Evolutionary conservation across 2,113 vertebrate species (phyloP).

Genomic region (Merops nubicus): DNA sequence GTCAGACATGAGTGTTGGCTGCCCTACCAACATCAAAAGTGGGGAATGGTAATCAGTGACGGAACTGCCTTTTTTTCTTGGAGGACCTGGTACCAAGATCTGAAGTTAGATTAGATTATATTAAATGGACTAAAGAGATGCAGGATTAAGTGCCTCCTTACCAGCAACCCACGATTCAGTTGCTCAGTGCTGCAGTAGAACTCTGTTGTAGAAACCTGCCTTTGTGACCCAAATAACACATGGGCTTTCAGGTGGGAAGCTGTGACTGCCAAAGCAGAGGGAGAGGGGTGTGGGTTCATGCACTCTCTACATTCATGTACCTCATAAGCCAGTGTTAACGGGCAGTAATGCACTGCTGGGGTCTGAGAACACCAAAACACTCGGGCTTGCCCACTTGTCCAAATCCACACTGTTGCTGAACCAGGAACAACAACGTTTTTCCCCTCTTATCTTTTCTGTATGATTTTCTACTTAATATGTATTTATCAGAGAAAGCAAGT

Average conservation of each 20-base stretch:
- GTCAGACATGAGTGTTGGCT: accelerated
- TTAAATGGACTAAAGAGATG: not conserved
- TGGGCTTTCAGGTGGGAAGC: not conserved
- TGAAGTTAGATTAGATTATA: not conserved
- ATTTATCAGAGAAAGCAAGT: not conserved
- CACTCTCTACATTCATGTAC: not conserved
- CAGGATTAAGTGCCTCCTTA: not conserved
- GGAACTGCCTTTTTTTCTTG: not conserved
- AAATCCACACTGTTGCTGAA: not conserved
- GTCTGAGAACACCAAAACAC: not conserved
- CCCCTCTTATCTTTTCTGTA: not conserved
- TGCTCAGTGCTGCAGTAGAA: not conserved
- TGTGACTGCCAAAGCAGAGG: not conserved
- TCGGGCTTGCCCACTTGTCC: not conserved
- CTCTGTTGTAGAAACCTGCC: not conserved
- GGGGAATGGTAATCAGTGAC: not conserved
- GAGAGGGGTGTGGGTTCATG: not conserved
- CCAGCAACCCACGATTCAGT: accelerated
- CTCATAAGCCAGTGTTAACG: not conserved
- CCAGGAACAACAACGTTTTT: not conserved
- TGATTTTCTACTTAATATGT: not conserved
- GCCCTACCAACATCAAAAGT: not conserved
- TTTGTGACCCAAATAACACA: not conserved
- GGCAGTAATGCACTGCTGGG: not conserved
- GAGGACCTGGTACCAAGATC: not conserved